Percentiles rank a stretch among this genome's conserved stretches.
These are phyloP conservation scores for Porites divaricata DNA, from an alignment of 92 coral and sea anemone species.

Conservation along the genomic window DNA sequence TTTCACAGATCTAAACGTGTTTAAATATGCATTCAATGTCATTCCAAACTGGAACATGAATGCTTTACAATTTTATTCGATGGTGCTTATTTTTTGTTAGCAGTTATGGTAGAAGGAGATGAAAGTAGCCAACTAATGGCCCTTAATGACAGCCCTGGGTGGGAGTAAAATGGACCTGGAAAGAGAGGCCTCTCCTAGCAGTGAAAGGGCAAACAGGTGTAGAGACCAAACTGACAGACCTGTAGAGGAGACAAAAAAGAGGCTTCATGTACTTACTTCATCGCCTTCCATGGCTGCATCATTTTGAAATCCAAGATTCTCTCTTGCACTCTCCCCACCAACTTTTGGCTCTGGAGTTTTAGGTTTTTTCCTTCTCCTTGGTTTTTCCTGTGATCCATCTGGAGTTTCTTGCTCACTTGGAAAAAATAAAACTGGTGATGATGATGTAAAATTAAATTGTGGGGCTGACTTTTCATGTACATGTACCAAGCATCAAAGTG, in stretches of 20 bases:
- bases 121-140: not conserved
- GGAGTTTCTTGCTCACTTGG: constrained; percentile 60
- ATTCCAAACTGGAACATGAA: too few relatives aligned
- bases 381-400: constrained; percentile 55
- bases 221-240: not conserved
- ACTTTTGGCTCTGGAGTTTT: constrained; percentile 60
- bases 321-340: constrained; percentile 74
- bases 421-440: not conserved
- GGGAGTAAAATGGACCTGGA: not conserved
- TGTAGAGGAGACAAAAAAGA: not conserved
- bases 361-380: constrained; percentile 74
- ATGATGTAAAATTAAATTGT: not conserved
- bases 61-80: too few relatives aligned
- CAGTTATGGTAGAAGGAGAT: not conserved
- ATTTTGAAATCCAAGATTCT: constrained; percentile 81
- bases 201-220: too few relatives aligned
- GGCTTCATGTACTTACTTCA: constrained; percentile 11
- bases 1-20: too few relatives aligned
- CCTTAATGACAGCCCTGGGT: too few relatives aligned
- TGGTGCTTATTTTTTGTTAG: too few relatives aligned
- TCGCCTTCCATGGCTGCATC: constrained; percentile 43
- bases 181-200: too few relatives aligned
- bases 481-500: too few relatives aligned
- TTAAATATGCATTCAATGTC: too few relatives aligned
- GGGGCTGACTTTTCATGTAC: not conserved